Conservation (phyloP, 2,797 vertebrate genomes). For the Mareca penelope region DNA sequence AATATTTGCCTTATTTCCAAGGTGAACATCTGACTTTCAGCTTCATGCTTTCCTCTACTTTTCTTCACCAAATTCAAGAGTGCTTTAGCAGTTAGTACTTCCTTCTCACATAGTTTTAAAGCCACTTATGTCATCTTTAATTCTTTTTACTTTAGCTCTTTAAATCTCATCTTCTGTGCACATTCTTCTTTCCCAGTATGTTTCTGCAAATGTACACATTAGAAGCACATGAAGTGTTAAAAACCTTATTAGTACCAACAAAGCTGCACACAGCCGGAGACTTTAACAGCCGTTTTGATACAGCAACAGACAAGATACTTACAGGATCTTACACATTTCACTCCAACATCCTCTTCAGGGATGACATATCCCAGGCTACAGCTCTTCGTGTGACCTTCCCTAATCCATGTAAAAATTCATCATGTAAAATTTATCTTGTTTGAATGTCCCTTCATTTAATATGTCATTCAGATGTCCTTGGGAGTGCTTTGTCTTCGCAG, state of each 20-base stretch:
- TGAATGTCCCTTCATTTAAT: neutral
- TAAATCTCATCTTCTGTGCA: neutral
- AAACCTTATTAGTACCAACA: neutral
- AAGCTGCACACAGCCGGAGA: neutral
- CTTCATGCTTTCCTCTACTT: neutral
- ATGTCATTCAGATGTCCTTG: neutral
- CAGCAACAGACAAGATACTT: neutral
- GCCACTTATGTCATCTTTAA: constrained; percentile 8
- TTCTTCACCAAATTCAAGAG: constrained; percentile 42
- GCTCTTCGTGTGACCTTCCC: neutral
- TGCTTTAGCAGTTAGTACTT: constrained; percentile 20
- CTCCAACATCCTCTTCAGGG: neutral
- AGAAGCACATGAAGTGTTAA: neutral
- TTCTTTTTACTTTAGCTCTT: neutral
- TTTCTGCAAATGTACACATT: neutral
- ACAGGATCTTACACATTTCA: neutral
- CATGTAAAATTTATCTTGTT: neutral
- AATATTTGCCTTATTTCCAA: constrained; percentile 30
- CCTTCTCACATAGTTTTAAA: neutral
- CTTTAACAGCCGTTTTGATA: neutral
- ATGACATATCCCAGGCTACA: neutral
- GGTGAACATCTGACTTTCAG: neutral
- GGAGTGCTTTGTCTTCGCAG: neutral
- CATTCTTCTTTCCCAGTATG: neutral
- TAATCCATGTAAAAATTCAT: neutral